Evolutionary conservation across 2,888 invertebrate species (phyloP).

Genomic region (Schizaphis graminum): DNA sequence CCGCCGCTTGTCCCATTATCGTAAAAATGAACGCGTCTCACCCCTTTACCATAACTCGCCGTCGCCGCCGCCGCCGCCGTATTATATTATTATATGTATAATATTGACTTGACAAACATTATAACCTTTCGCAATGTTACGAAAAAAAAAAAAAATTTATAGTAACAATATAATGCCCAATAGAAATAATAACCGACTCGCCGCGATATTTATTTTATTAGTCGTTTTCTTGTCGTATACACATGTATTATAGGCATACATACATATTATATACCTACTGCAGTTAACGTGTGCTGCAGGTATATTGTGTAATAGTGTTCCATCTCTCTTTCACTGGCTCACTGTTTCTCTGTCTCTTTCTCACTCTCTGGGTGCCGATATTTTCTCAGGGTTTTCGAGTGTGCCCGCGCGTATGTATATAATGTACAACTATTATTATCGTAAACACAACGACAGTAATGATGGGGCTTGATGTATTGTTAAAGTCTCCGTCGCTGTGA

Average conservation of each 20-base stretch:
- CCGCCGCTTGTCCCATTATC: conserved; percentile 24
- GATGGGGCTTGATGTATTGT: conserved; percentile 61
- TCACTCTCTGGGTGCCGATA: not conserved
- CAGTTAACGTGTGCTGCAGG: not conserved
- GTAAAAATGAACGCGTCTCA: conserved; percentile 36
- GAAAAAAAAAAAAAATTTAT: not conserved
- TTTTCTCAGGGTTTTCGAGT: conserved; percentile 58
- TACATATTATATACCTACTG: not conserved
- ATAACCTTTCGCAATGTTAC: conserved; percentile 16
- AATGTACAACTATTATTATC: conserved; percentile 40
- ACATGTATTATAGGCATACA: not conserved
- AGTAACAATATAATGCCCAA: not conserved
- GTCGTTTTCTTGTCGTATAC: conserved; percentile 23
- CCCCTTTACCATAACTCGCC: conserved; percentile 30
- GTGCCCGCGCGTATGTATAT: not conserved
- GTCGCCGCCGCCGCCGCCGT: not conserved
- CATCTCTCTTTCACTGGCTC: not conserved
- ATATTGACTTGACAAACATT: conserved; percentile 48
- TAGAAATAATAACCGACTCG: not conserved
- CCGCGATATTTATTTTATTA: conserved; percentile 52
- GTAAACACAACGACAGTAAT: conserved; percentile 58
- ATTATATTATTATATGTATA: not conserved
- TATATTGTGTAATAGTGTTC: not conserved
- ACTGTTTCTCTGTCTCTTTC: too few relatives aligned
- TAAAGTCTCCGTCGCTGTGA: conserved; percentile 29